Evolutionary conservation across 2,113 vertebrate species (phyloP), one percentile per base, ranked within the genome.

Genomic region (Anser brachyrhynchus): DNA sequence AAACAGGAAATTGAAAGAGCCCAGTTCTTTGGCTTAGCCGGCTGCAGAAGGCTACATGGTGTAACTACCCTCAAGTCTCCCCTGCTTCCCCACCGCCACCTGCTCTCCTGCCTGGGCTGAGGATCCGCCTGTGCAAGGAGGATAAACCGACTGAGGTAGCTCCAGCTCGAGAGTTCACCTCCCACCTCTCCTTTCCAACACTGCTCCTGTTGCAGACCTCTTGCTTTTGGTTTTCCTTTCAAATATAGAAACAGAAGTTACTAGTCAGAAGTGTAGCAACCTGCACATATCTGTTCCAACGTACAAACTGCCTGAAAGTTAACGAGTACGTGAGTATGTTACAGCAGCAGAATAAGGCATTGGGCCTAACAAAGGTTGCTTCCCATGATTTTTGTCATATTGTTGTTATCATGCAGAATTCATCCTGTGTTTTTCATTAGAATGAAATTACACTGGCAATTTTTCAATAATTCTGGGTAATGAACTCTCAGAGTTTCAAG

Each of bases 391-490:
- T 58, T 70, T 69, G n/a, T 16, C 3, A 0, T 55, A 29, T 8
- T 69, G 39, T 11, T 67, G 37, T 49, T 88, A 78, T 86, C 59
- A 25, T 33, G 26, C 28, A 64, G 28, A 82, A 52, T 76, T 92
- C 58, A 77, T 37, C 44, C 65, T 43, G 16, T 41, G 62, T 64
- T 86, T n/a, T 74, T 80, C 83, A 58, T 64, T 31, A 77, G 44
- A 89, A 81, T 62, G 35, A 92, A 87, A 89, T 87, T 65, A 69
- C 12, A 28, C 35, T 65, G 86, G 8, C 43, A 54, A 93, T 84
- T 94, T 90, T 84, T 78, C 80, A 93, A 7, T 87, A 82, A 58
- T 61, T 76, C 35, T 70, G 22, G 8, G n/a, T 85, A 92, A 76
- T 37, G 35, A 89, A 93, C 58, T 88, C 77, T 10, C 15, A 15